Base-by-base conservation (phyloP, 2,797 vertebrate species). In the Acanthis flammea region DNA sequence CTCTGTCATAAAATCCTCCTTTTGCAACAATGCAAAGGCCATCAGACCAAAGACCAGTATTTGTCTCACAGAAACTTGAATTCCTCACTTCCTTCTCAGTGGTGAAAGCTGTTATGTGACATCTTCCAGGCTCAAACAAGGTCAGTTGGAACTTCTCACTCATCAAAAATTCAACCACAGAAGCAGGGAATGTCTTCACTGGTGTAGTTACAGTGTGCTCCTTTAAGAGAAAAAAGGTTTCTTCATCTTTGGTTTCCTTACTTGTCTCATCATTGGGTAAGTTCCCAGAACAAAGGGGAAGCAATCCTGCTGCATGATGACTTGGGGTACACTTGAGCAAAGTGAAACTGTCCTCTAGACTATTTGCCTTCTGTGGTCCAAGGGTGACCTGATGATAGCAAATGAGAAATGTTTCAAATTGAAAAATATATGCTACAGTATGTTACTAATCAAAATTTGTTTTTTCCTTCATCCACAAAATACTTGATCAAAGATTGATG, bases 361-460 rank as follows among this genome's bases (percentile, higher is more conserved):
- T 42, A 19, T 18, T 63, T 70, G 18, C 33, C 28, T 50, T n/a
- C 47, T 86, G 60, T 58, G 72, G 60, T 7, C 25, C 42, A 23
- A 48, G 50, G 53, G 79, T 60, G 7, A 91, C 90, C 98, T 98
- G 71, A 12, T 83, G 53, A 90, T 0, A 58, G 53, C 10, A 88
- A 82, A 79, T 47, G 4, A 79, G 13, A 79, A 70, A 53, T 15
- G 9, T 73, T 91, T 81, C 57, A 84, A 48, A 30, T 3, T 11
- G 37, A 55, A 95, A 90, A 66, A 71, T 6, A 71, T 0, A 71
- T 63, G 5, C 4, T 27, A 68, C 53, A n/a, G 8, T 22, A 16
- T 19, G 1, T 24, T 80, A 33, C 2, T 68, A 85, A 80, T 47
- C 2, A 47, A 37, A 66, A 75, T 35, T 58, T 39, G 23, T 6